phyloP scores from a whole-genome alignment of 2,797 vertebrate genomes.

The Kryptolebias ocellatus region DNA sequence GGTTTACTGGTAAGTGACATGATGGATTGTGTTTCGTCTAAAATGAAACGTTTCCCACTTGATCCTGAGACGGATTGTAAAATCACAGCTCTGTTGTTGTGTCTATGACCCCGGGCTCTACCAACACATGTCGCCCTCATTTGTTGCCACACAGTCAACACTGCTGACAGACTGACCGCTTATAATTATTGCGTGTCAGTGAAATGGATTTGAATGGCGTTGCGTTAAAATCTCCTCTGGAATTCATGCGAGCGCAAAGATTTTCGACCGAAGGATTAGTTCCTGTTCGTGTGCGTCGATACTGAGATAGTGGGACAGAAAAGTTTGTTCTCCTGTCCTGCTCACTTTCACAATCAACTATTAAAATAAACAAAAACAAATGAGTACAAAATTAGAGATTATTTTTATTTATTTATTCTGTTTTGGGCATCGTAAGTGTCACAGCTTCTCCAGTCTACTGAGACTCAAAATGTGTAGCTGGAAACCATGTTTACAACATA shows the following conservation, averaged over 20 bases:
- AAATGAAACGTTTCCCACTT: conserved; percentile 25
- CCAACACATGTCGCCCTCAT: conserved; percentile 40
- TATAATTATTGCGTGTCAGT: neutral
- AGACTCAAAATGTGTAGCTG: too few species aligned
- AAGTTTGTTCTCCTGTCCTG: too few species aligned
- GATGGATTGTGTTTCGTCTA: conserved; percentile 72
- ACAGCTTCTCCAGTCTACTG: too few species aligned
- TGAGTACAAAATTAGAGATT: too few species aligned
- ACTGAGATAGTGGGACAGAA: too few species aligned
- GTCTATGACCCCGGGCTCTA: conserved; percentile 53
- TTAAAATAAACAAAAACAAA: too few species aligned
- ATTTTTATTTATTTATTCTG: too few species aligned
- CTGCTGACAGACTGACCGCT: conserved; percentile 26
- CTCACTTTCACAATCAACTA: too few species aligned
- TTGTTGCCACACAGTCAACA: conserved; percentile 23
- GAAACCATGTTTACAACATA: too few species aligned
- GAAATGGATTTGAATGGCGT: neutral
- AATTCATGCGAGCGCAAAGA: neutral
- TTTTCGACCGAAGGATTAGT: neutral
- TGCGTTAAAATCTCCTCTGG: neutral
- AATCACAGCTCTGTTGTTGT: conserved; percentile 59
- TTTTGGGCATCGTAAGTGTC: too few species aligned
- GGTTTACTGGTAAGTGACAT: conserved; percentile 10
- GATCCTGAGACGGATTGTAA: conserved; percentile 25
- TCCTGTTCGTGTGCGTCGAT: too few species aligned